Evolutionary conservation across 1,140 invertebrate species (phyloP), one percentile per base, ranked within the genome.

Genomic region (Mizuhopecten yessoensis): DNA sequence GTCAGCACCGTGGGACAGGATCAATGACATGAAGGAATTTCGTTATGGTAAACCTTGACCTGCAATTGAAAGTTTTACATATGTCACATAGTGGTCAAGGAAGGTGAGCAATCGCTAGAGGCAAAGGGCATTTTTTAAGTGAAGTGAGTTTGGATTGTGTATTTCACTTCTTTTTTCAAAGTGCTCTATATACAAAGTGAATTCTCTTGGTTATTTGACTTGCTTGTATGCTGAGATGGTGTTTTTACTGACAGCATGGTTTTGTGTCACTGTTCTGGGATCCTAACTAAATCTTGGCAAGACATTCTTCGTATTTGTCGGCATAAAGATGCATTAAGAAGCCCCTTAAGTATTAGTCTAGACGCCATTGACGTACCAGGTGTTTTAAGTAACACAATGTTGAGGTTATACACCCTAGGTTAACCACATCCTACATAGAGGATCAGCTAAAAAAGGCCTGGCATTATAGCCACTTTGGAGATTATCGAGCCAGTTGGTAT

Each of bases 261-360:
- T 75, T 75, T 75, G n/a, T 75, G n/a, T 75, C 57, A 75, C 42
- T 39, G 57, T 75, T 75, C 20, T 29, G 57, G 57, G 11, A 1
- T 17, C 29, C 9, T 10, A 49, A 2, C 45, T 20, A 49, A 49
- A 49, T 49, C 23, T 75, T 75, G 9, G 2, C 57, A 75, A 75
- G 57, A 75, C 11, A 17, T n/a, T 29, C n/a, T n/a, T 9, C 5
- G 3, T n/a, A 75, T 75, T 75, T 75, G 57, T 75, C 57, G 29
- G 57, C 3, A 75, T 75, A 75, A 75, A 75, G 29, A 29, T 75
- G 57, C 57, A 29, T 75, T 75, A 75, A 75, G 57, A 75, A 75
- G 29, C 57, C 57, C 17, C 23, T 75, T 75, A 75, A 75, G 57
- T 75, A 29, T 29, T 5, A 75, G 57, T 75, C 57, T 75, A 75